Evolutionary conservation across 2,797 vertebrate species (phyloP).

Genomic region (Eospalax fontanierii): DNA sequence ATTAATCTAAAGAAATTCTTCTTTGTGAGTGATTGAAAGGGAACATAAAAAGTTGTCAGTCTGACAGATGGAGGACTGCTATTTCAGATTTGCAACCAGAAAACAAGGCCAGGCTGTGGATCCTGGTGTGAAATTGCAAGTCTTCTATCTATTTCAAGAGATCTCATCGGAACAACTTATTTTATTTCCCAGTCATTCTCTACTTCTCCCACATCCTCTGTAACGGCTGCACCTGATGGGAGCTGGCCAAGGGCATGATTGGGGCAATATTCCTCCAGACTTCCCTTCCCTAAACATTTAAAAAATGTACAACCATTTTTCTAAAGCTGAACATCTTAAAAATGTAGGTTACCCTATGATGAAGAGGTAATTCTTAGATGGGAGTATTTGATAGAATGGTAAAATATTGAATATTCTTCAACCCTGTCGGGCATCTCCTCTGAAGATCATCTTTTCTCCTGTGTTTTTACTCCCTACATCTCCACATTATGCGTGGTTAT

Average conservation of each 20-base stretch:
- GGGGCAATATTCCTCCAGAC: conserved; percentile 3
- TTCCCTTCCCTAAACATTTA: background rate
- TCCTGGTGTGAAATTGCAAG: conserved; percentile 87
- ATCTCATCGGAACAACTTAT: conserved; percentile 80
- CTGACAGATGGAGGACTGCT: conserved; percentile 85
- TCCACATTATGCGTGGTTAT: background rate
- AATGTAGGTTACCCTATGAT: background rate
- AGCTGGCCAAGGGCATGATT: conserved; percentile 64
- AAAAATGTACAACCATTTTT: conserved; percentile 29
- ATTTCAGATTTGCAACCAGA: conserved; percentile 88
- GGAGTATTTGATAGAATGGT: background rate
- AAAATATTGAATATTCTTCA: background rate
- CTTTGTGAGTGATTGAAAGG: conserved; percentile 85
- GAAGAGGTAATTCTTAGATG: background rate
- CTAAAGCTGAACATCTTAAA: background rate
- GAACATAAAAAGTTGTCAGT: conserved; percentile 88
- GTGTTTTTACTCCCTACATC: background rate
- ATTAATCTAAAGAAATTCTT: conserved; percentile 85
- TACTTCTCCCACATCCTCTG: conserved; percentile 77
- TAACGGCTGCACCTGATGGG: conserved; percentile 72
- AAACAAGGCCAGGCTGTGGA: conserved; percentile 87
- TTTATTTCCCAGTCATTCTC: conserved; percentile 76
- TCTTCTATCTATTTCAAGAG: conserved; percentile 87
- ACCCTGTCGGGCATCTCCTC: background rate
- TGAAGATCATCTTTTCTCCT: background rate